A percentile compares a stretch with the other conserved stretches of the same genome.
These are phyloP conservation scores for Fragum fragum DNA, from an alignment of 2,888 invertebrate genomes.

Conservation along the genomic window DNA sequence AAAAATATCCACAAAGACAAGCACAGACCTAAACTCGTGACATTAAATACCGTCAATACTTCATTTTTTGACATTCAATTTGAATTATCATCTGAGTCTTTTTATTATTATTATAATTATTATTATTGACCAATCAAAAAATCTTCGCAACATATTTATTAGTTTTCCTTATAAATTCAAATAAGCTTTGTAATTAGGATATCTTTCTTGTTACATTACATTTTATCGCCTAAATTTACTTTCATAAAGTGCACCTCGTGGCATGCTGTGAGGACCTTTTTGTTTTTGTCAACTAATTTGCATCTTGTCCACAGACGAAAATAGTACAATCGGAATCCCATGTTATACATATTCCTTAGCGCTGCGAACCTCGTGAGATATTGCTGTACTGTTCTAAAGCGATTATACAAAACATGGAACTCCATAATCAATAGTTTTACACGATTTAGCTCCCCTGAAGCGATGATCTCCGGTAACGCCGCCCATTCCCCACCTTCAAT, in stretches of 20 bases:
- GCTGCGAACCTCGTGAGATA: conserved; percentile 9
- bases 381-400: background rate
- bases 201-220: no score
- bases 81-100: no score
- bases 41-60: no score
- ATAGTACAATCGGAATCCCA: conserved; percentile 27
- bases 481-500: conserved; percentile 37
- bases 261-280: background rate
- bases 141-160: no score
- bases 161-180: no score
- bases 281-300: conserved; percentile 5
- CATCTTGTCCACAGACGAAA: conserved; percentile 25
- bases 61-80: no score
- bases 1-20: no score
- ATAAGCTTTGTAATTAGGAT: no score
- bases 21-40: no score
- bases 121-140: no score
- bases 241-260: conserved; percentile 33
- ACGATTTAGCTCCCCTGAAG: background rate
- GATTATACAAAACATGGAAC: conserved; percentile 12
- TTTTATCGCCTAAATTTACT: background rate
- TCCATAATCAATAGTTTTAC: conserved; percentile 36
- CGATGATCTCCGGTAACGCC: conserved; percentile 26
- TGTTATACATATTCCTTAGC: conserved; percentile 13
- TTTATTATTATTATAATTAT: no score